Base-by-base conservation (phyloP, 2,113 vertebrate genomes). In the Nannobrachium achirus region DNA sequence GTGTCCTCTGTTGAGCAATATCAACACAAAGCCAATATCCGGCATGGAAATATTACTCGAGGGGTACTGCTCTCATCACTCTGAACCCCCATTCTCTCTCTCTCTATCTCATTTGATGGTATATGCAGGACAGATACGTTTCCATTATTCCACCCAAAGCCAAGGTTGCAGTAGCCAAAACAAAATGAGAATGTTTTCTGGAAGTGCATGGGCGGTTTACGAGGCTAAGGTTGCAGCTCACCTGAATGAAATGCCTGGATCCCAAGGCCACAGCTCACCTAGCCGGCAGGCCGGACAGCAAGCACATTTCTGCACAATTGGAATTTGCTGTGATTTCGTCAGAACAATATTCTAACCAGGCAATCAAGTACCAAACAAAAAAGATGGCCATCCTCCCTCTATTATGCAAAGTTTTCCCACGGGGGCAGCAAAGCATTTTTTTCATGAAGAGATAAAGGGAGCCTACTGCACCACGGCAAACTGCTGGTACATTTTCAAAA, bases 21-120 rank as follows among this genome's bases (percentile, higher is more conserved):
- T 11, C 56, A 50, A 62, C 79, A 72, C 63, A 69, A 57, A 86
- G 78, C 70, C 87, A 92, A 93, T 93, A 91, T 93, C 92, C 91
- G 83, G 85, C 20, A 65, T 62, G 71, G 65, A 73, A 84, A 91
- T 91, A 91, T 91, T 86, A 73, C 82, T 76, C 33, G 73, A 77
- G 79, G 57, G 59, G 44, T 46, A 42, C 48, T 73, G 75, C 57
- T 64, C 75, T 83, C 76, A 84, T 88, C 84, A 69, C 66, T 42
- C 65, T 66, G 51, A 42, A 55, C 81, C 71, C 67, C 73, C 44
- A 60, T n/a, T 68, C 73, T 74, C 70, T 64, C 75, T 51, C 33
- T 69, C 70, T 64, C 73, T 55, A 20, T 71, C 61, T 83, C 68
- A 50, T 82, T 38, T 61, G 64, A 81, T 53, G 55, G 61, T 57